phyloP scores from a whole-genome alignment of 1,140 invertebrate genomes.

The Armadillidium nasatum region DNA sequence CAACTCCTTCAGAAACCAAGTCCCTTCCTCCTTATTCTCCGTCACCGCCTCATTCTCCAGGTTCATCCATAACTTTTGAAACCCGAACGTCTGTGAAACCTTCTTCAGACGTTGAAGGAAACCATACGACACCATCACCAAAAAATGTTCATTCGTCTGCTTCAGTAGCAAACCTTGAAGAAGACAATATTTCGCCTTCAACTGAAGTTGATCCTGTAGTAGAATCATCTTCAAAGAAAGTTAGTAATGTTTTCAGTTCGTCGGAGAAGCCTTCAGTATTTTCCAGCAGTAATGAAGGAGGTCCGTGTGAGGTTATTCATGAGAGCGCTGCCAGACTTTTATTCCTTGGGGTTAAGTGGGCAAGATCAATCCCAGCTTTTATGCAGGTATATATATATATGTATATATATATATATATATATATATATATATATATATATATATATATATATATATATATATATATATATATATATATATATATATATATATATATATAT shows the following conservation, averaged over 20 bases:
- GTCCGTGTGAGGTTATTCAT: constrained; percentile 46
- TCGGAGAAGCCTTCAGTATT: too few species aligned
- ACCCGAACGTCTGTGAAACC: too few species aligned
- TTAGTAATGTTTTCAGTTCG: too few species aligned
- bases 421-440: not conserved
- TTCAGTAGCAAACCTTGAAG: not conserved
- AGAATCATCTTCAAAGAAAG: not conserved
- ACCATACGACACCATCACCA: too few species aligned
- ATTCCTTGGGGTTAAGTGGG: constrained; percentile 70
- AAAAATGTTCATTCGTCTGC: not conserved
- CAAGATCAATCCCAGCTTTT: constrained; percentile 68
- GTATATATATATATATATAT: constrained; percentile 13
- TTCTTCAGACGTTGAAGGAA: too few species aligned
- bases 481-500: too few species aligned
- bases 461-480: too few species aligned
- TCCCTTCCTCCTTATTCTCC: not conserved
- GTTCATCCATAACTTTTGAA: not conserved
- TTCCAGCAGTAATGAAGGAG: not conserved
- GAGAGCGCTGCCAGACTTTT: constrained; percentile 72
- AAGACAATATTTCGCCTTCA: not conserved
- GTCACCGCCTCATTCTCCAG: not conserved
- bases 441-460: too few species aligned
- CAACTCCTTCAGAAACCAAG: not conserved
- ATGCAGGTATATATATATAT: constrained; percentile 54
- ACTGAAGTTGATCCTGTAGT: not conserved